phyloP scores from a whole-genome alignment of 1,140 invertebrate species.

The Calephelis nemesis region DNA sequence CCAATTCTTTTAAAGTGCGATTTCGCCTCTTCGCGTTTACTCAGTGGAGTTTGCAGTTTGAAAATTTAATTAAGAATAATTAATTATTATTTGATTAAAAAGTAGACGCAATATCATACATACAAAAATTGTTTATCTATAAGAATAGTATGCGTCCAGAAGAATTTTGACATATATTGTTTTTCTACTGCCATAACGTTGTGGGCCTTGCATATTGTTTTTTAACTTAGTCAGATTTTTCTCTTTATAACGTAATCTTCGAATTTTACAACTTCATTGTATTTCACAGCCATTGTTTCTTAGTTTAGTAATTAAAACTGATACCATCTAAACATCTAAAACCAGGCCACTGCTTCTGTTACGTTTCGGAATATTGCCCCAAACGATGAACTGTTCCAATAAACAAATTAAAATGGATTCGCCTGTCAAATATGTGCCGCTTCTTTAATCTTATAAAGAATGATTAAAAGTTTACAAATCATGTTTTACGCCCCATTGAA shows the following conservation, averaged over 20 bases:
- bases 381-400: slow-evolving; percentile 2
- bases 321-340: slow-evolving; percentile 23
- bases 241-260: neutral
- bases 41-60: no score
- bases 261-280: slow-evolving; percentile 4
- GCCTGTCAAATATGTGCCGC: slow-evolving; percentile 15
- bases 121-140: no score
- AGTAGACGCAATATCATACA: no score
- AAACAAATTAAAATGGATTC: slow-evolving; percentile 12
- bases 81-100: no score
- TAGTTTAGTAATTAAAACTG: slow-evolving; percentile 16
- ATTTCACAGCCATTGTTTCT: slow-evolving; percentile 19
- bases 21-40: no score
- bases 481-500: slow-evolving; percentile 9
- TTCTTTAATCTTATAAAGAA: slow-evolving; percentile 16
- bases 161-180: no score
- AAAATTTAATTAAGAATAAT: no score
- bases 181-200: no score
- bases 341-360: slow-evolving; percentile 28
- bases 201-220: no score
- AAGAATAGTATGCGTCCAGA: no score
- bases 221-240: no score
- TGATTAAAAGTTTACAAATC: slow-evolving; percentile 10
- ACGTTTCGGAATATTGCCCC: slow-evolving; percentile 7
- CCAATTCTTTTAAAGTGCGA: no score